phyloP scores from a whole-genome alignment of 2,113 vertebrate genomes.

The Pollimyrus isidori region DNA sequence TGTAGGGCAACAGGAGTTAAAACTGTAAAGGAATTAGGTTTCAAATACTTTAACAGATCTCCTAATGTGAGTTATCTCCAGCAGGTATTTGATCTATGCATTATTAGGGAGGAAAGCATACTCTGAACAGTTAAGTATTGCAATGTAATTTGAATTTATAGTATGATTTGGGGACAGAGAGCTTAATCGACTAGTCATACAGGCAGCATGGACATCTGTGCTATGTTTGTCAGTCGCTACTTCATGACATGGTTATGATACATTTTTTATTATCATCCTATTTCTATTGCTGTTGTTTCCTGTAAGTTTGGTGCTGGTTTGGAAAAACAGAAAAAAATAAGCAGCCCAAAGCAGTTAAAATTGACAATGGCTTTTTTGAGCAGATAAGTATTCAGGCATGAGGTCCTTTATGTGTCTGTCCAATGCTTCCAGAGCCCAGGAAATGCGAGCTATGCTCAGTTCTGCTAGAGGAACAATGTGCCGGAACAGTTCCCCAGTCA shows the following conservation, averaged over 20 bases:
- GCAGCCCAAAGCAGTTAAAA: not conserved
- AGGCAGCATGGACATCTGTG: not conserved
- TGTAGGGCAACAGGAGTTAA: not conserved
- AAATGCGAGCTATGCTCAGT: not conserved
- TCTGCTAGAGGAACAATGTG: not conserved
- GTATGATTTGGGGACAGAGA: not conserved
- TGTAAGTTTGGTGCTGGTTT: not conserved
- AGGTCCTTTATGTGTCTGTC: not conserved
- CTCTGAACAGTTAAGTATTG: not conserved
- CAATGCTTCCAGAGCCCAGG: not conserved
- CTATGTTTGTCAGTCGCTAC: not conserved
- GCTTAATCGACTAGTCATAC: not conserved
- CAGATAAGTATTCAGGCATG: not conserved
- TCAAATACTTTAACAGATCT: not conserved
- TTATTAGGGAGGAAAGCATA: not conserved
- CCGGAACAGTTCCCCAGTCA: not conserved
- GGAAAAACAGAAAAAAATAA: not conserved
- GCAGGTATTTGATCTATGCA: not conserved
- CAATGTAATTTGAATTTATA: not conserved
- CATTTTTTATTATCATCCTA: not conserved
- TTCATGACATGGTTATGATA: not conserved
- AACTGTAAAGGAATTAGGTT: not conserved
- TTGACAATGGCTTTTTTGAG: not conserved
- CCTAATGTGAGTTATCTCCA: not conserved
- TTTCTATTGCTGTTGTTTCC: not conserved